Evolutionary conservation across 2,113 vertebrate species (phyloP).

Genomic region (Toxotes chatareus): DNA sequence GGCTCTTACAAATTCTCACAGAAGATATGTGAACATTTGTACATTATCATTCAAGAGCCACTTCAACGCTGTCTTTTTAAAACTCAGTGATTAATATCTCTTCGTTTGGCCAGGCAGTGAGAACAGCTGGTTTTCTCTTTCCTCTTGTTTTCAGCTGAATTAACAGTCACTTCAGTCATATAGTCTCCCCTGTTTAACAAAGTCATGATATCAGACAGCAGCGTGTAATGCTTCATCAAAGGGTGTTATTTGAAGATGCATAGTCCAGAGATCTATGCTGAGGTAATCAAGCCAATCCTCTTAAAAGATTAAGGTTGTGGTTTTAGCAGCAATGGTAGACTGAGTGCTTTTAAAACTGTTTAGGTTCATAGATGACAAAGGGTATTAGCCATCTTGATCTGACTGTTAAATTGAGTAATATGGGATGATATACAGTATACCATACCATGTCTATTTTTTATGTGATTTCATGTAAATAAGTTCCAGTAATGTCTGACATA

Average conservation of each 20-base stretch:
- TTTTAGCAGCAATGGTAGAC: background rate
- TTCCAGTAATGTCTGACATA: conserved; percentile 26
- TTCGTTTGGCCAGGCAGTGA: background rate
- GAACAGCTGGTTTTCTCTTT: background rate
- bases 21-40: background rate
- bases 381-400: background rate
- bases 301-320: conserved; percentile 48
- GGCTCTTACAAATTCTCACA: background rate
- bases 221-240: background rate
- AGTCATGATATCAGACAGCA: background rate
- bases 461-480: conserved; percentile 7
- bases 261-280: conserved; percentile 17
- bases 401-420: background rate
- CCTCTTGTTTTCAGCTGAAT: background rate
- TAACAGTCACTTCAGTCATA: background rate
- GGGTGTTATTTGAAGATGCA: conserved; percentile 12
- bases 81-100: background rate
- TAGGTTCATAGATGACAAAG: background rate
- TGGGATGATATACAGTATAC: background rate
- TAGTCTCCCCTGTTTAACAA: background rate
- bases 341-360: conserved; percentile 1
- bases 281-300: conserved; percentile 51
- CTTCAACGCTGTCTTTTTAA: background rate
- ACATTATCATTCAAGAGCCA: background rate
- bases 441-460: background rate